phyloP scores from a whole-genome alignment of 2,113 vertebrate species.

The Ailurus styani region DNA sequence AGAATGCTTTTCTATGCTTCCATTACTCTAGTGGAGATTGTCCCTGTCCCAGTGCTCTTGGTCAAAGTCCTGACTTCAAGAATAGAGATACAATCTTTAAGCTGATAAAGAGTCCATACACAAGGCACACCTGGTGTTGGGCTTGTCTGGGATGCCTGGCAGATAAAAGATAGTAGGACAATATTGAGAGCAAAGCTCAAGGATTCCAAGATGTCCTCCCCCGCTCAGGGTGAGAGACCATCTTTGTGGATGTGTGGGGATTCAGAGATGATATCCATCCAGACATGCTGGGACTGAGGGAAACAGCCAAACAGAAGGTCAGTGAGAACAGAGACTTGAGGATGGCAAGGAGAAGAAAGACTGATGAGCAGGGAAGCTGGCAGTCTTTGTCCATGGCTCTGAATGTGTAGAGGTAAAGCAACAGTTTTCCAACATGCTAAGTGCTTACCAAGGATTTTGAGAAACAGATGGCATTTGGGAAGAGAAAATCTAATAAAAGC shows the following conservation, averaged over 20 bases:
- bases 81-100: neutral
- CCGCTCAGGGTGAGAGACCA: neutral
- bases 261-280: neutral
- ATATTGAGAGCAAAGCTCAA: neutral
- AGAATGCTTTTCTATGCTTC: neutral
- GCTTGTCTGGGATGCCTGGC: neutral
- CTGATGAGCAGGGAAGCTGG: rapidly evolving
- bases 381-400: neutral
- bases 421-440: neutral
- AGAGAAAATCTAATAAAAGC: neutral
- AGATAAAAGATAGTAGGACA: neutral
- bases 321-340: neutral
- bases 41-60: neutral
- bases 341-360: neutral
- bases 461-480: neutral
- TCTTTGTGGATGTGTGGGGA: neutral
- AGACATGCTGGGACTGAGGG: neutral
- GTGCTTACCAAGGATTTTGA: neutral
- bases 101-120: neutral
- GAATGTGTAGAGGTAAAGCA: neutral
- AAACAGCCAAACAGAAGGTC: neutral
- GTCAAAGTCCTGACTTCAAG: neutral
- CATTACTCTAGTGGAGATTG: neutral
- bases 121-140: neutral
- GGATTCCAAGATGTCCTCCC: neutral